These are phyloP conservation scores for Brachionus rubens DNA, from an alignment of 1,140 invertebrate genomes.

Conservation along the genomic window DNA sequence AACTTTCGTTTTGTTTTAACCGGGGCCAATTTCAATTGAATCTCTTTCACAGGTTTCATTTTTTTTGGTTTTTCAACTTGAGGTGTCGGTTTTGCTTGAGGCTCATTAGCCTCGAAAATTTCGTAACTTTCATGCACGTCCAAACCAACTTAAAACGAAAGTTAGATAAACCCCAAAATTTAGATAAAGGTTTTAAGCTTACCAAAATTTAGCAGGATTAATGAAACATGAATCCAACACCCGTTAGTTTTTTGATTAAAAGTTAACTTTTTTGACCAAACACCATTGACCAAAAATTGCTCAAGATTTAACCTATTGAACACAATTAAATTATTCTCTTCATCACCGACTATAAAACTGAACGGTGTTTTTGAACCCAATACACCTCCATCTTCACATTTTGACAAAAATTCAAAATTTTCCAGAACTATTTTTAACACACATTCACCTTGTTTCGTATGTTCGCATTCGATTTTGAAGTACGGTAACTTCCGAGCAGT, in stretches of 20 bases:
- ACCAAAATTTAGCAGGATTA: background rate
- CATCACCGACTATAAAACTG: background rate
- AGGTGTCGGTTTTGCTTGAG: too few species aligned
- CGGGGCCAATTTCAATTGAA: too few species aligned
- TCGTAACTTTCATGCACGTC: background rate
- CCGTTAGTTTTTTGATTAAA: conserved; percentile 12
- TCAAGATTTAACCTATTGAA: background rate
- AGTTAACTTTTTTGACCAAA: background rate
- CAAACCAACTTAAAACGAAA: background rate
- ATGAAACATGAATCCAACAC: background rate
- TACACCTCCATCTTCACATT: background rate
- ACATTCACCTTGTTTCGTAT: background rate
- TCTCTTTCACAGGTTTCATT: background rate
- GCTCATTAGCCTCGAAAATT: background rate
- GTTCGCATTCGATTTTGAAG: background rate
- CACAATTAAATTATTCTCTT: background rate
- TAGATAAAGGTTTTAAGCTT: background rate
- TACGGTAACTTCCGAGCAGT: background rate
- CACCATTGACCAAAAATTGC: background rate
- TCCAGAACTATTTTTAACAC: background rate
- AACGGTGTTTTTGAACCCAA: background rate
- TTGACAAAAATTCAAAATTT: background rate
- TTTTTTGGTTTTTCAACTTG: background rate
- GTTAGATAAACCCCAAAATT: background rate
- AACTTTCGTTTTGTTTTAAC: too few species aligned